A percentile compares a stretch with the other conserved stretches of the same genome.
Conservation (phyloP, 1,140 invertebrate species). For the Bacillus rossius region DNA sequence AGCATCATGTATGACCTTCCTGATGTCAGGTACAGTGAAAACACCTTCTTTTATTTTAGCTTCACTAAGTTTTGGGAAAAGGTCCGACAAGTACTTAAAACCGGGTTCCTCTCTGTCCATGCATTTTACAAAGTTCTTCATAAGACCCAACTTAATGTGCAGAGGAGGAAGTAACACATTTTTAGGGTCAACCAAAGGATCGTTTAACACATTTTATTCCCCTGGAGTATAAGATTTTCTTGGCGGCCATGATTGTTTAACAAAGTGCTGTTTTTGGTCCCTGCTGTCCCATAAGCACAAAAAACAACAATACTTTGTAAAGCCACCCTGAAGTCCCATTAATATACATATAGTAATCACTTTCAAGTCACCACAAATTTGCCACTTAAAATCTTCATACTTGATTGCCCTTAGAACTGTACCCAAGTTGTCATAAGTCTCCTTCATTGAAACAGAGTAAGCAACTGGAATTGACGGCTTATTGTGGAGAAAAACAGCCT, state of each 20-base stretch:
- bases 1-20: slow-evolving; percentile 25
- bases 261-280: slow-evolving; percentile 31
- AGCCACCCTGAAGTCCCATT: background rate
- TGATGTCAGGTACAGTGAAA: slow-evolving; percentile 34
- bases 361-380: slow-evolving; percentile 8
- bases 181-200: slow-evolving; percentile 29
- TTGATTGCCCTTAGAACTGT: background rate
- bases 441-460: slow-evolving; percentile 7
- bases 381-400: slow-evolving; percentile 6
- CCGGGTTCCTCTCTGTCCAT: slow-evolving; percentile 31
- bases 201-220: slow-evolving; percentile 32
- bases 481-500: slow-evolving; percentile 25
- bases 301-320: slow-evolving; percentile 32
- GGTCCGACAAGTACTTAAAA: slow-evolving; percentile 30
- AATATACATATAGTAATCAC: slow-evolving; percentile 5
- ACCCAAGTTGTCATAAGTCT: slow-evolving; percentile 2
- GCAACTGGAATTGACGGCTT: slow-evolving; percentile 12
- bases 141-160: slow-evolving; percentile 38
- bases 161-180: slow-evolving; percentile 36
- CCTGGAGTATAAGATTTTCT: slow-evolving; percentile 27
- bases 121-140: slow-evolving; percentile 35
- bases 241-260: slow-evolving; percentile 28
- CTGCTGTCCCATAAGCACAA: slow-evolving; percentile 43
- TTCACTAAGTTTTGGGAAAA: slow-evolving; percentile 32
- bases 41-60: slow-evolving; percentile 35